These are phyloP conservation scores for Colistium nudipinnis DNA, from an alignment of 2,113 vertebrate species.

Conservation along the genomic window DNA sequence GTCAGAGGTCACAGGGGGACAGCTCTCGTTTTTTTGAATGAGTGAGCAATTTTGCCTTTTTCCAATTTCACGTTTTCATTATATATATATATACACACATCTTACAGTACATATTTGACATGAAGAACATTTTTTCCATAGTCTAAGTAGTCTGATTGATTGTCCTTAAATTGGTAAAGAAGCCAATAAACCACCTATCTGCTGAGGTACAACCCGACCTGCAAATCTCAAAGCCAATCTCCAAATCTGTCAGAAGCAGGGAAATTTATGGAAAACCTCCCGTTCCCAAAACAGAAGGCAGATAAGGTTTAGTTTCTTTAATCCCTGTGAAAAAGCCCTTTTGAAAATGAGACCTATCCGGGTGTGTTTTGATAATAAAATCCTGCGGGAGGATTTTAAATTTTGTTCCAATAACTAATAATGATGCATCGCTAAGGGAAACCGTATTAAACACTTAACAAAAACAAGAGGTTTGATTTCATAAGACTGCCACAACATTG, in stretches of 20 bases:
- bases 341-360: constrained; percentile 18
- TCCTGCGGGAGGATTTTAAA: constrained; percentile 3
- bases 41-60: not conserved
- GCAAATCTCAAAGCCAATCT: constrained; percentile 10
- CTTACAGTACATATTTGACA: not conserved
- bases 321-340: constrained; percentile 31
- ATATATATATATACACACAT: constrained; percentile 25
- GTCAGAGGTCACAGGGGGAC: not conserved
- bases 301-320: constrained; percentile 38
- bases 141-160: constrained; percentile 6
- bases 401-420: constrained; percentile 11
- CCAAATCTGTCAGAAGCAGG: constrained; percentile 20
- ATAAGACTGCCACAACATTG: constrained; percentile 5
- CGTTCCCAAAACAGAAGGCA: constrained; percentile 32
- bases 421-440: not conserved
- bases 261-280: constrained; percentile 41
- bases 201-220: constrained; percentile 22
- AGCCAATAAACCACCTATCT: no score
- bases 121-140: constrained; percentile 1
- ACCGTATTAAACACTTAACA: not conserved
- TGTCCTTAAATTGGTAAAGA: constrained; percentile 22
- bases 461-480: not conserved
- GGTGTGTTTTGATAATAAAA: constrained; percentile 20
- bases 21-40: not conserved
- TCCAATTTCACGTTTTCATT: not conserved